Conservation (phyloP, 2,888 invertebrate genomes). For the Electrophaes corylata region DNA sequence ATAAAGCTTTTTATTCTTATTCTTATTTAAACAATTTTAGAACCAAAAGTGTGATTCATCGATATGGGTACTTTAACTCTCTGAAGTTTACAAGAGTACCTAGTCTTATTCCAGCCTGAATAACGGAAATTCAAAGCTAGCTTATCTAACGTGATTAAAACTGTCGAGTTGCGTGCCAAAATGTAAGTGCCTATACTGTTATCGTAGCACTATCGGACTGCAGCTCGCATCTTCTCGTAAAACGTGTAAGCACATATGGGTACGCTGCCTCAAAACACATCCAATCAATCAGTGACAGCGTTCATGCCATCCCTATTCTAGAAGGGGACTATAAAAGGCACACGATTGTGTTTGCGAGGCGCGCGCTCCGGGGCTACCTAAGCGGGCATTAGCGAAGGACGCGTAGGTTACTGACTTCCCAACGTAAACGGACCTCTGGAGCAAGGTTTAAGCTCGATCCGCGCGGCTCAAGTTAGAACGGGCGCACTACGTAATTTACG, state of each 20-base stretch:
- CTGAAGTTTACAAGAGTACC: too few species aligned
- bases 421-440: slow-evolving; percentile 49
- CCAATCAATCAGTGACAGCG: slow-evolving; percentile 68
- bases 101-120: too few species aligned
- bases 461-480: slow-evolving; percentile 49
- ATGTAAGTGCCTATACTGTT: not conserved
- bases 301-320: slow-evolving; percentile 60
- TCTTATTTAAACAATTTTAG: too few species aligned
- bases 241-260: slow-evolving; percentile 17
- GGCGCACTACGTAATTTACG: slow-evolving; percentile 74
- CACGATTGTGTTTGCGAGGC: slow-evolving; percentile 71
- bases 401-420: slow-evolving; percentile 65
- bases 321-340: slow-evolving; percentile 65
- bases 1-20: too few species aligned
- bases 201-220: slow-evolving; percentile 4
- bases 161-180: slow-evolving; percentile 17
- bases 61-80: too few species aligned
- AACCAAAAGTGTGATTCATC: too few species aligned
- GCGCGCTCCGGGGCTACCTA: slow-evolving; percentile 70
- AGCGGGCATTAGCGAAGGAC: slow-evolving; percentile 79
- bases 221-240: slow-evolving; percentile 12
- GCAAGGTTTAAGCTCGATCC: slow-evolving; percentile 32
- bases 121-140: slow-evolving; percentile 5
- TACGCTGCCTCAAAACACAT: slow-evolving; percentile 38
- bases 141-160: slow-evolving; percentile 20